phyloP scores from a whole-genome alignment of 2,888 invertebrate species.

The Empis stercorea region DNA sequence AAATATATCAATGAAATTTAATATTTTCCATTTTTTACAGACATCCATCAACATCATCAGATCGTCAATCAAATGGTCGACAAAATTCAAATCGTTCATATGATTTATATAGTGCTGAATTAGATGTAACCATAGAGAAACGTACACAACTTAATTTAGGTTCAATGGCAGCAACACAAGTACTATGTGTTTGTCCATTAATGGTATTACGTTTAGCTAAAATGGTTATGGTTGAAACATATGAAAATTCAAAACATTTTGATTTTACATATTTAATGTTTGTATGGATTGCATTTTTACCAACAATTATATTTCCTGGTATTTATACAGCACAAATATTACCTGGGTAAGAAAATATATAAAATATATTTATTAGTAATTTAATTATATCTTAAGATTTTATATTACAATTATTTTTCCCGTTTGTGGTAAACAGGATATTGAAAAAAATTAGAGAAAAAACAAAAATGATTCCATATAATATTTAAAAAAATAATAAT shows the following conservation, averaged over 20 bases:
- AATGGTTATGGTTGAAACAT: constrained; percentile 51
- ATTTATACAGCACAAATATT: constrained; percentile 52
- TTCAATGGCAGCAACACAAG: constrained; percentile 51
- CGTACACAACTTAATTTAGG: constrained; percentile 54
- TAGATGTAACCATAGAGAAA: constrained; percentile 48
- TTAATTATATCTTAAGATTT: background rate
- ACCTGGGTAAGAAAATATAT: constrained; percentile 39
- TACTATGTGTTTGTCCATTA: constrained; percentile 52
- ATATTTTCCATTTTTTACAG: constrained; percentile 13
- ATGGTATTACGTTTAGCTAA: constrained; percentile 49
- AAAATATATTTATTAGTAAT: background rate
- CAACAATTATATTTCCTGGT: constrained; percentile 51
- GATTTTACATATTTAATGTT: constrained; percentile 55
- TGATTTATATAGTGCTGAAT: constrained; percentile 41
- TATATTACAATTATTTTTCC: no score
- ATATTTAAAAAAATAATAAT: no score
- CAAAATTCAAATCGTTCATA: constrained; percentile 27
- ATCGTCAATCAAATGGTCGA: constrained; percentile 9
- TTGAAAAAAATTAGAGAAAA: no score
- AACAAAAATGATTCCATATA: no score
- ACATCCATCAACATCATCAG: constrained; percentile 30
- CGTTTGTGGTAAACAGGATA: no score
- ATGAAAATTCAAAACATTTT: constrained; percentile 52
- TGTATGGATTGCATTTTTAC: constrained; percentile 57
- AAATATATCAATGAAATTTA: no score